A percentile compares a stretch with the other conserved stretches of the same genome.
Evolutionary conservation across 2,113 vertebrate genomes (phyloP).

Genomic region (Anoura caudifer): DNA sequence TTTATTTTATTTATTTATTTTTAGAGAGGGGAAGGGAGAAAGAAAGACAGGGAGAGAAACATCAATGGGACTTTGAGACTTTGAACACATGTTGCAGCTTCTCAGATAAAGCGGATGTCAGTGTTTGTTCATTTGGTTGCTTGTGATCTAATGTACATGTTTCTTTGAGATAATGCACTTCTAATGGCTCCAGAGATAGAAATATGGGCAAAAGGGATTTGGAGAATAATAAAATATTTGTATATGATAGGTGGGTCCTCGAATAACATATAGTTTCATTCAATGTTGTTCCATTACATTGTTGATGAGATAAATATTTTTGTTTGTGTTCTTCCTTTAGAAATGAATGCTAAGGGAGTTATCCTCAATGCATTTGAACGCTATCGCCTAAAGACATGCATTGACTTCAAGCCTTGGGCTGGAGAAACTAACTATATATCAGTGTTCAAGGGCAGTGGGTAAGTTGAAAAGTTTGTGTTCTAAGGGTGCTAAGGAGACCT

Average conservation of each 20-base stretch:
- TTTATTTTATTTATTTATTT: too few relatives aligned
- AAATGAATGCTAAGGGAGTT: constrained; percentile 94
- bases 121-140: neutral
- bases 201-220: neutral
- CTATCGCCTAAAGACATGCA: constrained; percentile 94
- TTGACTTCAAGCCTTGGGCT: constrained; percentile 93
- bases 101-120: neutral
- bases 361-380: constrained; percentile 94
- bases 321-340: constrained; percentile 76
- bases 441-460: constrained; percentile 92
- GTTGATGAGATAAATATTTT: neutral
- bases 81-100: neutral
- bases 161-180: neutral
- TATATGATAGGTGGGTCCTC: neutral
- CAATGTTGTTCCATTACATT: neutral
- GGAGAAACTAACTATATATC: constrained; percentile 93
- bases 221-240: neutral
- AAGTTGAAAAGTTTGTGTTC: constrained; percentile 57
- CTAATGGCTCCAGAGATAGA: neutral
- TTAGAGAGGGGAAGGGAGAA: too few relatives aligned
- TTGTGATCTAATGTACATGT: neutral
- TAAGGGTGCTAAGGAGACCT: neutral
- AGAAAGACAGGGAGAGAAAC: too few relatives aligned
- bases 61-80: neutral
- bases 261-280: neutral